A percentile compares a stretch with the other conserved stretches of the same genome.
These are phyloP conservation scores for Morinoia aosen DNA, from an alignment of 2,888 invertebrate species.

Conservation along the genomic window DNA sequence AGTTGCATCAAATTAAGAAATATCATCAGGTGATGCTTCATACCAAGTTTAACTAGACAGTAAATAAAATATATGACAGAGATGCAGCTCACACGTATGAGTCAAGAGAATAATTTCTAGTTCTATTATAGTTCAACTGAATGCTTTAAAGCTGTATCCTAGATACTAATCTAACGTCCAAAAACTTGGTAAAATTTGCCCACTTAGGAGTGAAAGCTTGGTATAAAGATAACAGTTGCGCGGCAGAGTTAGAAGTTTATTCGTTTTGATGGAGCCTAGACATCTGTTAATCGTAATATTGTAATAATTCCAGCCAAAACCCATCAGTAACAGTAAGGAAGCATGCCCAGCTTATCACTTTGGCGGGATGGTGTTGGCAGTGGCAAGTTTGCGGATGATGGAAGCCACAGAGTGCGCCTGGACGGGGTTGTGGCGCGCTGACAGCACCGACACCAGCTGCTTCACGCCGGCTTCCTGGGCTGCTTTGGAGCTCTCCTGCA, in stretches of 20 bases:
- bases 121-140: too few species aligned
- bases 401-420: constrained; percentile 29
- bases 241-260: too few species aligned
- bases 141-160: too few species aligned
- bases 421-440: constrained; percentile 31
- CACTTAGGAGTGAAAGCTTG: too few species aligned
- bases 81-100: not conserved
- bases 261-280: too few species aligned
- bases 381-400: constrained; percentile 44
- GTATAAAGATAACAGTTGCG: too few species aligned
- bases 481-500: constrained; percentile 1
- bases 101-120: not conserved
- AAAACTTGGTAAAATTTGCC: too few species aligned
- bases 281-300: too few species aligned
- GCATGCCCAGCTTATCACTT: not conserved
- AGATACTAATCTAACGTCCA: too few species aligned
- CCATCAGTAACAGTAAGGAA: not conserved
- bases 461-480: constrained; percentile 47
- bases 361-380: constrained; percentile 19
- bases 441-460: constrained; percentile 41
- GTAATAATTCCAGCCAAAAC: too few species aligned
- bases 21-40: not conserved
- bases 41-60: too few species aligned
- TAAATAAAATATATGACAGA: too few species aligned
- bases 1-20: not conserved